Evolutionary conservation across 2,797 vertebrate genomes (phyloP).

Genomic region (Cichlasoma orientale): DNA sequence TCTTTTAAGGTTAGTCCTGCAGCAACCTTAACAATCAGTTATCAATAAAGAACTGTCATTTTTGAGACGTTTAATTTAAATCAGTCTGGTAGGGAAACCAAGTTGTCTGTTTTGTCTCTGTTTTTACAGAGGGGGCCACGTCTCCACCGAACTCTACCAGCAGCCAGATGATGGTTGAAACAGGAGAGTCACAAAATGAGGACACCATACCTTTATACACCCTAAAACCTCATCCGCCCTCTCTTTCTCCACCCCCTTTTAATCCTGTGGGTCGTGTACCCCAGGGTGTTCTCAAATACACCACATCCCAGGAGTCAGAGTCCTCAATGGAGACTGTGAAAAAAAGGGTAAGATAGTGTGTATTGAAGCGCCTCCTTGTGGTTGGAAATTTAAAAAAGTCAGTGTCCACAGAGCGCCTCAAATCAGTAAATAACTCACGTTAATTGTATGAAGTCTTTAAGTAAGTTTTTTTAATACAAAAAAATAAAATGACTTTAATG

Average conservation of each 20-base stretch:
- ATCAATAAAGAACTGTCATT: not conserved
- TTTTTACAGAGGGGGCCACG: constrained; percentile 11
- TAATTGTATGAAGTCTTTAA: not conserved
- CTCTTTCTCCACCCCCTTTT: constrained; percentile 28
- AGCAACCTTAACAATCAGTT: not conserved
- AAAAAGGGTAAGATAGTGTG: constrained; percentile 73
- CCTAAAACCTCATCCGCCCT: not conserved
- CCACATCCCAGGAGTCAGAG: constrained; percentile 71
- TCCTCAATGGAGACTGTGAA: constrained; percentile 72
- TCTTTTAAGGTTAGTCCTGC: not conserved
- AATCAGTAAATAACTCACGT: not conserved
- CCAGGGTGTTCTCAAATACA: constrained; percentile 70
- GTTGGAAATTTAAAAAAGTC: not conserved
- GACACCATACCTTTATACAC: not conserved
- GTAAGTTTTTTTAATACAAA: not conserved
- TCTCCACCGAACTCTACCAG: constrained; percentile 4
- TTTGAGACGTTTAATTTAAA: not conserved
- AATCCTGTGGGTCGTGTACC: constrained; percentile 17
- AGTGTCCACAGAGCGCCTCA: not conserved
- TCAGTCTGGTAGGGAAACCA: not conserved
- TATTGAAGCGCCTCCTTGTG: constrained; percentile 36
- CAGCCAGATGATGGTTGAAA: constrained; percentile 31
- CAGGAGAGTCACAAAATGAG: constrained; percentile 22
- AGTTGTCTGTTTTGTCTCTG: constrained; percentile 4
- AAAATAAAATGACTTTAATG: not conserved